These are phyloP conservation scores for Cassiopea xamachana DNA, from an alignment of 30 jellyfish, hydroid and myxozoan species.

Conservation along the genomic window DNA sequence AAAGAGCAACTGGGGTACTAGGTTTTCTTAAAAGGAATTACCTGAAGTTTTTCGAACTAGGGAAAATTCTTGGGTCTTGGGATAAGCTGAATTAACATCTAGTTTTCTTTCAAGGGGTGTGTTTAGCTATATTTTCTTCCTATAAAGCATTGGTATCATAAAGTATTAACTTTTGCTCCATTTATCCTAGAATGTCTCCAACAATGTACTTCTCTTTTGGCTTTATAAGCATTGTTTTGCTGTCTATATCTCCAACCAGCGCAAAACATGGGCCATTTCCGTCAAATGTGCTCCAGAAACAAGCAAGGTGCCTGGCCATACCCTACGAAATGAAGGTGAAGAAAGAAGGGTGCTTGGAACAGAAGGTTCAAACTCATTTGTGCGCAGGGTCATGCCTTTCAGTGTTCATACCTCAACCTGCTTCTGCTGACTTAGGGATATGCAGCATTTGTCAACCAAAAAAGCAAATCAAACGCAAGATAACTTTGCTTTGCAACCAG, in stretches of 20 bases:
- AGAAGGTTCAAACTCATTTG: conserved; percentile 7
- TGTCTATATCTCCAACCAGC: background rate
- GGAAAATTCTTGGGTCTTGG: too few species aligned
- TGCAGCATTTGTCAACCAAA: conserved; percentile 60
- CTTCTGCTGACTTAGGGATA: conserved; percentile 8
- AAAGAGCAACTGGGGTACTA: too few species aligned
- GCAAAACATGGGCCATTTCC: background rate
- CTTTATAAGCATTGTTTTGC: background rate
- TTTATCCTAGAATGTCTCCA: background rate
- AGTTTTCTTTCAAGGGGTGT: too few species aligned
- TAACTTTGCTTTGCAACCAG: conserved; percentile 19
- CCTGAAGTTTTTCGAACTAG: too few species aligned
- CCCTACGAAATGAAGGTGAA: conserved; percentile 42
- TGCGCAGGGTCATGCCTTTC: conserved; percentile 62
- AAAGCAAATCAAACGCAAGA: background rate
- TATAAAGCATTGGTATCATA: background rate
- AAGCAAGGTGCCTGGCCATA: conserved; percentile 23
- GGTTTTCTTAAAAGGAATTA: too few species aligned
- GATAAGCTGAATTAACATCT: too few species aligned
- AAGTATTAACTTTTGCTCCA: too few species aligned
- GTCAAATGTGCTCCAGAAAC: background rate
- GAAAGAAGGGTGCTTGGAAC: conserved; percentile 47
- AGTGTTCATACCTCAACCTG: conserved; percentile 43
- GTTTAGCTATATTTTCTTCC: background rate
- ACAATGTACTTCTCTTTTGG: background rate